Base-by-base conservation (phyloP, 2,113 vertebrate species). In the Sardina pilchardus region DNA sequence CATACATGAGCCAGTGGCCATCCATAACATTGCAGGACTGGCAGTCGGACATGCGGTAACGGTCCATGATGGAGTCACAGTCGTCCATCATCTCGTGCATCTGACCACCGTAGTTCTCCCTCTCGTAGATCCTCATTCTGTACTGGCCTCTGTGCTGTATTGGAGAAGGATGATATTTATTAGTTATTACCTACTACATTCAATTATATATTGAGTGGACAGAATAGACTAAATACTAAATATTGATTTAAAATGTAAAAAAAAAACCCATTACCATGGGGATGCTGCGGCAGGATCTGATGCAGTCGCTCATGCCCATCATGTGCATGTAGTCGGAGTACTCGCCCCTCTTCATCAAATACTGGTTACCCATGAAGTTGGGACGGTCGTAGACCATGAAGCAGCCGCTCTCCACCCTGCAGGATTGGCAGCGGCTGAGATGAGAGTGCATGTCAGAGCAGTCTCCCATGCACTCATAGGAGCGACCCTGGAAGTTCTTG, bases 351-450 rank as follows among this genome's bases (percentile, higher is more conserved):
- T 86, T 93, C 84, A 95, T 89, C 87, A 94, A 92, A 82, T 85
- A 90, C 93, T 94, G 94, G 89, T 94, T 93, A 43, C 94, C 94
- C 89, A 92, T 93, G 91, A 67, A 95, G 90, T 94, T 94, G 88
- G 93, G 53, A 6, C 91, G 88, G 19, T 95, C 94, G 44, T 94
- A 95, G 56, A 94, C 90, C 91, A 95, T 92, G 91, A 94, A 95
- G 88, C 92, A 93, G 78, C 95, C 95, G 10, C 90, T 93, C 86
- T 95, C 94, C 85, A 95, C 94, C 87, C 90, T 93, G 89, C 93
- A 93, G 90, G 94, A 95, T 83, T 92, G 90, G 26, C 94, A 94
- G 85, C 84, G 92, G 87, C 89, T 95, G 83, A 95, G 89, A 89
- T 90, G 90, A 83, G 93, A 91, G 83, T 91, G 80, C 88, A 94